These are phyloP conservation scores for Caiman crocodilus DNA, from an alignment of 2,797 vertebrate genomes.

Conservation along the genomic window DNA sequence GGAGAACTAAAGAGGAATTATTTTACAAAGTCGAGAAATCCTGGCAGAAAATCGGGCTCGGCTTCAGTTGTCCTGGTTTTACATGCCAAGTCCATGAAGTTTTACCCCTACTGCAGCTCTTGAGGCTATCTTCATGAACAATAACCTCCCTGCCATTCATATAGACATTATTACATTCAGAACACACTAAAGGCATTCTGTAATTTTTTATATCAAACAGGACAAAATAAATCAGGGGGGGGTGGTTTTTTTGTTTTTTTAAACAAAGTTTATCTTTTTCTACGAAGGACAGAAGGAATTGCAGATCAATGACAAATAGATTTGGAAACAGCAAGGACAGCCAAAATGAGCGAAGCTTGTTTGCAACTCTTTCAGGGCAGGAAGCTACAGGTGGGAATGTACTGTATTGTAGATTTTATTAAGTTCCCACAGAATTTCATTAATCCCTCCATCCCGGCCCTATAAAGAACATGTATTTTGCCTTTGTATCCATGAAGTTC, in stretches of 20 bases:
- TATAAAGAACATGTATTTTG: not conserved
- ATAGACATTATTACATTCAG: too few species aligned
- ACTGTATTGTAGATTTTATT: not conserved
- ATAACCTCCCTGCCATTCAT: not conserved
- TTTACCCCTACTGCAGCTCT: not conserved
- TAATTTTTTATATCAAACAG: not conserved
- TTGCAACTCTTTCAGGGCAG: not conserved
- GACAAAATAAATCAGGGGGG: not conserved
- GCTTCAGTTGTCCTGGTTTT: not conserved
- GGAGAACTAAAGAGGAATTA: not conserved
- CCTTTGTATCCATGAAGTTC: not conserved
- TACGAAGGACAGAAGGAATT: not conserved
- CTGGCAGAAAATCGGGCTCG: not conserved
- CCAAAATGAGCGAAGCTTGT: not conserved
- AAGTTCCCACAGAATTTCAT: not conserved
- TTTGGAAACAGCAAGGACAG: not conserved
- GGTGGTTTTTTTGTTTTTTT: not conserved
- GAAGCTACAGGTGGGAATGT: not conserved
- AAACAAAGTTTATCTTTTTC: not conserved
- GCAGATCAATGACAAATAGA: not conserved
- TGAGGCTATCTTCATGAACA: not conserved
- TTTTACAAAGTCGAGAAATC: not conserved
- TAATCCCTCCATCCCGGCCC: not conserved
- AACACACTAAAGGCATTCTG: too few species aligned
- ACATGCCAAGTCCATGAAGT: not conserved